These are phyloP conservation scores for Platorchestia sp. DNA, from an alignment of 1,140 invertebrate species.

Conservation along the genomic window DNA sequence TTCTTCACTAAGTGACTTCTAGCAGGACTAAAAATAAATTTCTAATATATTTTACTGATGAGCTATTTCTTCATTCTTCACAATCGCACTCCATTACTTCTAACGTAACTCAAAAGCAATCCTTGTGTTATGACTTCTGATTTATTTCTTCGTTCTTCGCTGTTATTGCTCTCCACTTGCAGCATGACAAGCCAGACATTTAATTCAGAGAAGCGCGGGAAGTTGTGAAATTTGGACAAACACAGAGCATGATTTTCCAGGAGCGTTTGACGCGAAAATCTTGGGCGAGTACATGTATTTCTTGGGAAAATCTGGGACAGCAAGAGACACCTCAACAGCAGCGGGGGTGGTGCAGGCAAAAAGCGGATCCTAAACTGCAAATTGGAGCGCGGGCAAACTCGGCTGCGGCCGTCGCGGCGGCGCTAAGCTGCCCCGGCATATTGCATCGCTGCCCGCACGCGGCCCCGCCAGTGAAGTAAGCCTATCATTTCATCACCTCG, in stretches of 20 bases:
- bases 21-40: too few relatives aligned
- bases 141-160: too few relatives aligned
- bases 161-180: not conserved
- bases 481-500: not conserved
- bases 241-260: not conserved
- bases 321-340: not conserved
- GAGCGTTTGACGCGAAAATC: not conserved
- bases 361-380: not conserved
- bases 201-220: not conserved
- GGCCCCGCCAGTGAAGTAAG: not conserved
- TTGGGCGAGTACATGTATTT: not conserved
- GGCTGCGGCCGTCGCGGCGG: not conserved
- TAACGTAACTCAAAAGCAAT: too few relatives aligned
- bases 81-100: not conserved
- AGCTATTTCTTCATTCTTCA: not conserved
- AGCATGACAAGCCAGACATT: not conserved
- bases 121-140: too few relatives aligned
- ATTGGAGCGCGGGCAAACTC: constrained; percentile 4
- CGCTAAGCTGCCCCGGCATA: not conserved
- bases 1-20: too few relatives aligned
- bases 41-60: not conserved
- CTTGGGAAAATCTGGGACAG: not conserved
- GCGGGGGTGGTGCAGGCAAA: too few relatives aligned
- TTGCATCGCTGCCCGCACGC: not conserved
- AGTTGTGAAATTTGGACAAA: not conserved